These are phyloP conservation scores for Mus musculus DNA, from an alignment of 2,113 vertebrate genomes.

Conservation along the genomic window DNA sequence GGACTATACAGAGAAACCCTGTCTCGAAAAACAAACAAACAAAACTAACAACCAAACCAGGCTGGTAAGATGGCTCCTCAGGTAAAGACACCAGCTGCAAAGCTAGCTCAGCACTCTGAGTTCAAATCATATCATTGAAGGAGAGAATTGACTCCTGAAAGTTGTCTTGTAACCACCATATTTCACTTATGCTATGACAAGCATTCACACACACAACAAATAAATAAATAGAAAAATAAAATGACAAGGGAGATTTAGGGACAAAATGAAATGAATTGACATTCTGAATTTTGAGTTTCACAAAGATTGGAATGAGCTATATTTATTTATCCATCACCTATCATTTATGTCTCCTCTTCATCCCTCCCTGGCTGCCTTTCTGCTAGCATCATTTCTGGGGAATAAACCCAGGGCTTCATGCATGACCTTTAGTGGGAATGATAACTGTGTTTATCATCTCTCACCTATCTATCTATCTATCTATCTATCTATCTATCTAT, in stretches of 20 bases:
- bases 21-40: too few relatives aligned
- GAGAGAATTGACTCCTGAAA: background rate
- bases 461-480: background rate
- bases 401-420: background rate
- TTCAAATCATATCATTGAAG: background rate
- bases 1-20: too few relatives aligned
- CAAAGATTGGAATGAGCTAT: background rate
- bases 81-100: background rate
- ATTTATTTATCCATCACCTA: background rate
- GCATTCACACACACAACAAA: background rate
- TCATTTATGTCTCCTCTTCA: background rate
- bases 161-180: background rate
- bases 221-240: background rate
- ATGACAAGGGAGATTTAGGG: background rate
- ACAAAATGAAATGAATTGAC: background rate
- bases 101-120: background rate
- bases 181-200: background rate
- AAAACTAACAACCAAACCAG: background rate
- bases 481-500: background rate
- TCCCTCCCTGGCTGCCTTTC: background rate
- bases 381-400: background rate
- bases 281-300: background rate
- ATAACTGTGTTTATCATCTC: background rate
- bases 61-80: background rate
- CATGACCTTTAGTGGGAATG: background rate